Evolutionary conservation across 2,113 vertebrate species (phyloP).

Genomic region (Pelobates fuscus): DNA sequence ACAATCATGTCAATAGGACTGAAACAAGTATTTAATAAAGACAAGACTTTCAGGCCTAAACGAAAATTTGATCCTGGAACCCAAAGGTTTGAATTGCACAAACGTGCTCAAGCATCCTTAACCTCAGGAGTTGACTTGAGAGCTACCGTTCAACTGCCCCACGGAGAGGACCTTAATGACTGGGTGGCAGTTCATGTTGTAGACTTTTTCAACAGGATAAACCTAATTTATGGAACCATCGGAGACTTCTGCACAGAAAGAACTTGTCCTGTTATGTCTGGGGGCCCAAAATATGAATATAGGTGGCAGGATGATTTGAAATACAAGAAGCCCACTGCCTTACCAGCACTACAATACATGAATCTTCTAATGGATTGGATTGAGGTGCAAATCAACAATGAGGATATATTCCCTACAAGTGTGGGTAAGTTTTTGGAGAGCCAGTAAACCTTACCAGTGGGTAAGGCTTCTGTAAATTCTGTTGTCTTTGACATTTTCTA

Average conservation of each 20-base stretch:
- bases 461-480: too few species aligned
- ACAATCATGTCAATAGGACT: conserved; percentile 76
- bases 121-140: conserved; percentile 76
- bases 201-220: conserved; percentile 87
- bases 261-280: conserved; percentile 84
- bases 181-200: conserved; percentile 86
- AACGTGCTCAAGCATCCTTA: conserved; percentile 77
- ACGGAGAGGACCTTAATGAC: conserved; percentile 79
- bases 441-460: too few species aligned
- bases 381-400: conserved; percentile 83
- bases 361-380: conserved; percentile 89
- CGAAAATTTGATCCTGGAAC: conserved; percentile 84
- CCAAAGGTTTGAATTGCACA: conserved; percentile 84
- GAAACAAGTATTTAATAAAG: conserved; percentile 86
- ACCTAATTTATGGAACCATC: conserved; percentile 84
- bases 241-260: conserved; percentile 83
- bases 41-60: conserved; percentile 84
- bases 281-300: conserved; percentile 82
- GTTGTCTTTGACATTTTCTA: too few species aligned
- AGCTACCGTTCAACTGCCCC: conserved; percentile 76
- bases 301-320: conserved; percentile 83
- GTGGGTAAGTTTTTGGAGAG: conserved; percentile 73
- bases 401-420: conserved; percentile 80
- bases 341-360: conserved; percentile 84
- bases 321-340: conserved; percentile 81